phyloP scores from a whole-genome alignment of 2,888 invertebrate species.

The Eupeodes luniger region DNA sequence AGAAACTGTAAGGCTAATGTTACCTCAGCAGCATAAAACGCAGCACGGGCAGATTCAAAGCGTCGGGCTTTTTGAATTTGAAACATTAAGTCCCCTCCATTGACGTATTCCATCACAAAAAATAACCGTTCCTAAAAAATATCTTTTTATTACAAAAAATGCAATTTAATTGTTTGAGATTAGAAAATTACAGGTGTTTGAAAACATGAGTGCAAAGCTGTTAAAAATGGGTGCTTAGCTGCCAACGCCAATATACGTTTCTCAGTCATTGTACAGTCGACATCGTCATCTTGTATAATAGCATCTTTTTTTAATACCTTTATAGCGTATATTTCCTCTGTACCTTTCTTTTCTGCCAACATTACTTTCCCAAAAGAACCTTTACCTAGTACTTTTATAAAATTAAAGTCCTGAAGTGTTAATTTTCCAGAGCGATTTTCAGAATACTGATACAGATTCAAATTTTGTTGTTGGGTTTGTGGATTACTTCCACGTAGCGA shows the following conservation, averaged over 20 bases:
- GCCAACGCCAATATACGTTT: conserved; percentile 98
- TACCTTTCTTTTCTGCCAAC: conserved; percentile 96
- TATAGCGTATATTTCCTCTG: conserved; percentile 95
- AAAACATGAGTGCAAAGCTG: conserved; percentile 98
- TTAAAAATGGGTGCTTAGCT: conserved; percentile 99
- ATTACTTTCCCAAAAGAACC: conserved; percentile 99
- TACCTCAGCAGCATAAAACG: conserved; percentile 98
- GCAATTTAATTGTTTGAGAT: neutral
- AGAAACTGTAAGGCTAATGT: conserved; percentile 98
- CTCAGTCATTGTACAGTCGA: conserved; percentile 99
- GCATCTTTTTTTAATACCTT: conserved; percentile 98
- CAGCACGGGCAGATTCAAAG: conserved; percentile 97
- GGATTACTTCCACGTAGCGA: conserved; percentile 72
- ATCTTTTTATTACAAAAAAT: neutral
- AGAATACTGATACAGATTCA: conserved; percentile 81
- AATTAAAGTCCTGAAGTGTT: conserved; percentile 94
- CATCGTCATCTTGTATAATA: conserved; percentile 99
- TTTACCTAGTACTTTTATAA: conserved; percentile 99
- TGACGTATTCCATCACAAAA: conserved; percentile 99
- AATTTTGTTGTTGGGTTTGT: conserved; percentile 77
- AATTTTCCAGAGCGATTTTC: conserved; percentile 86
- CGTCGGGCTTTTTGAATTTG: conserved; percentile 99
- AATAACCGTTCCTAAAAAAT: conserved; percentile 91
- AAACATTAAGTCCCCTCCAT: conserved; percentile 99
- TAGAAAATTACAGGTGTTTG: conserved; percentile 90